Evolutionary conservation across 2,888 invertebrate species (phyloP).

Genomic region (Psylliodes chrysocephalus): DNA sequence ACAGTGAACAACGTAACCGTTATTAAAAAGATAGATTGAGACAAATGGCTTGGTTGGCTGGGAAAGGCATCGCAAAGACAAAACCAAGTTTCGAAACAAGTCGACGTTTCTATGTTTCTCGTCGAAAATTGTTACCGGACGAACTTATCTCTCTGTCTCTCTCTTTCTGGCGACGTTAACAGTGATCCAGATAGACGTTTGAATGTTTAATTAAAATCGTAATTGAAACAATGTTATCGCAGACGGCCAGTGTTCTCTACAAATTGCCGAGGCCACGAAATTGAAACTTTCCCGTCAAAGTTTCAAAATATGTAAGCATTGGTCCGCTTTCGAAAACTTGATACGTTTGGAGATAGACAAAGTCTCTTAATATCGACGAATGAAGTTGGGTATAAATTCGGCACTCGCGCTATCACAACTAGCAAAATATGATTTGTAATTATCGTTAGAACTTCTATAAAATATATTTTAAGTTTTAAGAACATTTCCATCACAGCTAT

Average conservation of each 20-base stretch:
- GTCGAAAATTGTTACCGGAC: constrained; percentile 27
- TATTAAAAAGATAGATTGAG: constrained; percentile 39
- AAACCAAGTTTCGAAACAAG: constrained; percentile 34
- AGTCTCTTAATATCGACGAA: too few relatives aligned
- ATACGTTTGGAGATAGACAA: too few relatives aligned
- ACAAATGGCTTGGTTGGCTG: constrained; percentile 32
- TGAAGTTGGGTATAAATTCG: too few relatives aligned
- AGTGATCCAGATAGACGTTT: constrained; percentile 35
- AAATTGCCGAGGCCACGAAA: constrained; percentile 3
- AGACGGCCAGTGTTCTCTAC: constrained; percentile 2
- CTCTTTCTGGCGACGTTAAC: too few relatives aligned
- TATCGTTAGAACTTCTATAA: too few relatives aligned
- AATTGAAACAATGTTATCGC: constrained; percentile 38
- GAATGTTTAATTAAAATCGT: constrained; percentile 40
- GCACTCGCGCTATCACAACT: too few relatives aligned
- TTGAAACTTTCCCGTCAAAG: too few relatives aligned
- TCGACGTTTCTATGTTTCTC: constrained; percentile 14
- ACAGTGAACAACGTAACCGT: constrained; percentile 32
- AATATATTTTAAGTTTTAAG: too few relatives aligned
- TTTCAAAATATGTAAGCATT: too few relatives aligned
- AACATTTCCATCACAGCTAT: too few relatives aligned
- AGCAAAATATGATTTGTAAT: too few relatives aligned
- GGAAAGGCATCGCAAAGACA: constrained; percentile 24
- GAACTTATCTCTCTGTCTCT: constrained; percentile 20
- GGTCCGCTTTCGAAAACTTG: too few relatives aligned